Base-by-base conservation (phyloP, 2,888 invertebrate species). In the Phalangium opilio region DNA sequence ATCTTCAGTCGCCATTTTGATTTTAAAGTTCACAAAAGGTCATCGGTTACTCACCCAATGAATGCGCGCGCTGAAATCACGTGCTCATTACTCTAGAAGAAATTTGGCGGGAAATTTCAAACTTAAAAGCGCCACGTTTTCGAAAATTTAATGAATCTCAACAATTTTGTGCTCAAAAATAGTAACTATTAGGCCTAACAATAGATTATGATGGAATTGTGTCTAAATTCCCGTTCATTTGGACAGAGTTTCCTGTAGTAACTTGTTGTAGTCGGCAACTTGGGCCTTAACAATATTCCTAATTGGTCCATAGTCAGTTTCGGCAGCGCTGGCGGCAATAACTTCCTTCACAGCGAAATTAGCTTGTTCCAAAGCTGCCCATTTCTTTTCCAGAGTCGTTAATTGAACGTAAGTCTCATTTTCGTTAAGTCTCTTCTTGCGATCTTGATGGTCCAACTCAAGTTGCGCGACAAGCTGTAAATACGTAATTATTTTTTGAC, bases 341-440 rank as follows among this genome's bases (percentile, higher is more conserved):
- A 77, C 79, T 58, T 79, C 77, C 61, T 75, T 72, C 56, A 81
- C 67, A 10, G 75, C 71, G 49, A 74, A 76, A 62, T 80, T 82
- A 55, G 75, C 76, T 53, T 75, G 75, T 58, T 79, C 80, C 33
- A 80, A 64, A 48, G 76, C 75, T 11, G 77, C 74, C 58, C 81
- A 67, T 61, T 79, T 78, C 45, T 76, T 75, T 63, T 83, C 82
- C 54, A 83, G 62, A 41, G 70, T 74, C 54, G 73, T 75, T n/a
- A 83, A 67, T 63, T 81, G 78, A 1, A 70, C 64, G 58, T 77
- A 76, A 62, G 79, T 77, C 63, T 82, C 81, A 61, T 82, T 81
- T 32, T 77, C 78, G 50, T 77, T 73, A 11, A 83, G 67, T 58
- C 73, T 73, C 48, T 70, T 65, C 73, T 79, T 70, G 42, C 67